Percentiles rank a stretch among this genome's conserved stretches.
Evolutionary conservation across 1,140 invertebrate species (phyloP).

Genomic region (Dendrolimus punctatus): DNA sequence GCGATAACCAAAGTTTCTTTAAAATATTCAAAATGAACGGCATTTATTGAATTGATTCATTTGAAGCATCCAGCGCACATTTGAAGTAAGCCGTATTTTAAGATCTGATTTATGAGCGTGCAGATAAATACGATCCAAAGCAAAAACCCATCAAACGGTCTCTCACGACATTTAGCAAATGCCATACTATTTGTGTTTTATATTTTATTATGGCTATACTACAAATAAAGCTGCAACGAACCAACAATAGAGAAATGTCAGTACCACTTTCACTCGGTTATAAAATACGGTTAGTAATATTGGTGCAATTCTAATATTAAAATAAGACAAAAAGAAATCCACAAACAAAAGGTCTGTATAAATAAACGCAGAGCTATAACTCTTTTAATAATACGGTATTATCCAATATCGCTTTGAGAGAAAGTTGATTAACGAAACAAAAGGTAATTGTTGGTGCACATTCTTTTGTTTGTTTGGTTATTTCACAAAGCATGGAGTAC

Average conservation of each 20-base stretch:
- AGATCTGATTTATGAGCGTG: no score
- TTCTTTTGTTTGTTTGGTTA: neutral
- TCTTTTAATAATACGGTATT: conserved; percentile 11
- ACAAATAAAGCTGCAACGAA: neutral
- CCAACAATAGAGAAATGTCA: conserved; percentile 26
- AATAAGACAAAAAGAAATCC: conserved; percentile 13
- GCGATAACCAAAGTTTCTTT: no score
- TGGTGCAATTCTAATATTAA: neutral
- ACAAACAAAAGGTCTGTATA: conserved; percentile 11
- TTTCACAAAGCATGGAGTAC: neutral
- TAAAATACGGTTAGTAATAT: conserved; percentile 6
- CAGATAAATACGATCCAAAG: no score
- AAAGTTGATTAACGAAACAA: conserved; percentile 16
- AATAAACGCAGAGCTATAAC: conserved; percentile 6
- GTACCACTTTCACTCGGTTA: conserved; percentile 22
- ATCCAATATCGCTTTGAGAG: conserved; percentile 9
- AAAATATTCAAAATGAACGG: no score
- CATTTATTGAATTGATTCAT: no score
- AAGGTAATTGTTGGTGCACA: conserved; percentile 2
- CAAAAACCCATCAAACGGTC: no score
- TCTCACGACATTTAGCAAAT: no score
- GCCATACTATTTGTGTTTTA: no score
- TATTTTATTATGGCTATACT: neutral
- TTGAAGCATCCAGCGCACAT: no score
- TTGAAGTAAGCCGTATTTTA: no score